These are phyloP conservation scores for Nesospiza acunhae DNA, from an alignment of 2,113 vertebrate species.

Conservation along the genomic window DNA sequence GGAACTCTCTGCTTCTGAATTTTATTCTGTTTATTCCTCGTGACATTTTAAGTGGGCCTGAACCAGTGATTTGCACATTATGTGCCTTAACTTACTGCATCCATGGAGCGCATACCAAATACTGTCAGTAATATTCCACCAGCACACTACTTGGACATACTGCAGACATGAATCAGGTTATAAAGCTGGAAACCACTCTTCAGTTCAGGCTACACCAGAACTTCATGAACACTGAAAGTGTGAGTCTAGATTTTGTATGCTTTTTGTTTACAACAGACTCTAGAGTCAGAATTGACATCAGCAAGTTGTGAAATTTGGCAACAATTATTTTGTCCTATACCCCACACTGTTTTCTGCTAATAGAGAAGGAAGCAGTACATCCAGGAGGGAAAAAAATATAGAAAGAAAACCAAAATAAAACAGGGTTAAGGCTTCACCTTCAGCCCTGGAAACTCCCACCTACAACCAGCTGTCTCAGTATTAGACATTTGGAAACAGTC, in stretches of 20 bases:
- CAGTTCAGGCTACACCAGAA: neutral
- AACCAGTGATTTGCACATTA: neutral
- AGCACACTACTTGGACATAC: neutral
- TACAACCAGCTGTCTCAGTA: neutral
- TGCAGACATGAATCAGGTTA: neutral
- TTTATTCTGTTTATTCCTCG: neutral
- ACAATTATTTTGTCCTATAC: neutral
- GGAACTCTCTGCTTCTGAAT: neutral
- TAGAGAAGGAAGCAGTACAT: neutral
- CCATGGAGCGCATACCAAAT: neutral
- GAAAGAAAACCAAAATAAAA: neutral
- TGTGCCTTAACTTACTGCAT: neutral
- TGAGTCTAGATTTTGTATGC: neutral
- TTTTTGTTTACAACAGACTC: neutral
- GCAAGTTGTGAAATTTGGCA: neutral
- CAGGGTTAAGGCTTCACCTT: neutral
- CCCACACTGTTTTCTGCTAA: neutral
- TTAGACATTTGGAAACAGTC: accelerated
- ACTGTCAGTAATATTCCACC: neutral
- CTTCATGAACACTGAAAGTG: accelerated
- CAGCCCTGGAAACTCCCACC: neutral
- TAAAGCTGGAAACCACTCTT: neutral
- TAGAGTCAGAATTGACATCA: neutral
- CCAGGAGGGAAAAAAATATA: accelerated
- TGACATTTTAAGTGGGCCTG: neutral